Evolutionary conservation across 2,888 invertebrate genomes (phyloP), one percentile per base, ranked within the genome.

Genomic region (Marasmarcha lunaedactyla): DNA sequence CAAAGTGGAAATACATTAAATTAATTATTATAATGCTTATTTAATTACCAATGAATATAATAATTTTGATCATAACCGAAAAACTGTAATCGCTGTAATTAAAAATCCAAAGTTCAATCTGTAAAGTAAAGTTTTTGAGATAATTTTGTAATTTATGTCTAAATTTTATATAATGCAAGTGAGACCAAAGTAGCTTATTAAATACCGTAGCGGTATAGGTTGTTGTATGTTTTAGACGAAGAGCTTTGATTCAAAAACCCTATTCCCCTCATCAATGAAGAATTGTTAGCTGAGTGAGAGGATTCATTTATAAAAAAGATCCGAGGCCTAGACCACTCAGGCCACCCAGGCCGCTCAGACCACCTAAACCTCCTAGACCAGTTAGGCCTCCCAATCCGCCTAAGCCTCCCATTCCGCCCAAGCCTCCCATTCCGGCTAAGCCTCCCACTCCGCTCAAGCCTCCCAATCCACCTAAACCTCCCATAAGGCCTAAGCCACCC

Each of bases 291-390:
- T 12, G 39, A 47, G 5, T 44, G 25, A n/a, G 50, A 54, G 25
- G 50, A 51, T 25, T 39, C 13, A 37, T 47, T 57, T 55, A 68
- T 54, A 66, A 60, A 64, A 65, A 68, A 60, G 56, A 11, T 12
- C 37, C 36, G 26, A 41, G 20, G 11, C 20, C 20, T 7, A 20
- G 20, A 20, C 20, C 20, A 7, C 20, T 7, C 4, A 20, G 20
- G 7, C 20, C 20, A 5, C 20, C 20, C 3, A 20, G 20, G 7
- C 20, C 20, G 4, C 15, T 14, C 12, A 26, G n/a, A 26, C 40
- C 34, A 14, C 37, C 35, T 13, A 37, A 27, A n/a, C 35, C 37
- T 35, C 36, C 36, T n/a, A 36, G 26, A 10, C 36, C 25, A 7
- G 6, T 14, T 9, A 12, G 13, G 9, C 7, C 7, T 11, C 33